Conservation (phyloP, 2,888 invertebrate genomes). For the Eristalis pertinax region DNA sequence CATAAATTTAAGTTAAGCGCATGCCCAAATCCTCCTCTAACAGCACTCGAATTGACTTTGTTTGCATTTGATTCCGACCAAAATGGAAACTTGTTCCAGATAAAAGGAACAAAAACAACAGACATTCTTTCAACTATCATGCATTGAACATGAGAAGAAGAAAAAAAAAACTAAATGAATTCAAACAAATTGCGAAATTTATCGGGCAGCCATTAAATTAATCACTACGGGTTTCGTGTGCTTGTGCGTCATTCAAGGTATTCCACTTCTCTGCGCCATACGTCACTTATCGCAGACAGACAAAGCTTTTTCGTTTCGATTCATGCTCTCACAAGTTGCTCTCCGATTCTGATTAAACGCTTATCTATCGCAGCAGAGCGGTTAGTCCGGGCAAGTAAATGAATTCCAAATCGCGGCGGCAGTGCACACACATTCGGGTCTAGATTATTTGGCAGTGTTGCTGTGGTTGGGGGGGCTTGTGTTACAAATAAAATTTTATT, state of each 20-base stretch:
- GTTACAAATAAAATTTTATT: background rate
- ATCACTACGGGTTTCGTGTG: constrained; percentile 20
- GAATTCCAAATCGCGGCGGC: background rate
- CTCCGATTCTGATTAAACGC: background rate
- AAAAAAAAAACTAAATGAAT: background rate
- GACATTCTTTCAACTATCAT: background rate
- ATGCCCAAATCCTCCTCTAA: background rate
- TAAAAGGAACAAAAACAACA: background rate
- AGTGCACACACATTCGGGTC: background rate
- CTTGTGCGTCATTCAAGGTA: constrained; percentile 32
- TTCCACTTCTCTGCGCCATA: background rate
- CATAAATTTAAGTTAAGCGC: background rate
- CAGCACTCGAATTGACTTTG: background rate
- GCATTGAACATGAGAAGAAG: background rate
- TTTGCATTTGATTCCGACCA: background rate
- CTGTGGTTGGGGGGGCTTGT: background rate
- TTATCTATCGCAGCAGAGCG: background rate
- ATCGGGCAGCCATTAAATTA: constrained; percentile 26
- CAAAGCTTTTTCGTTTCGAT: background rate
- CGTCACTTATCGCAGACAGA: constrained; percentile 28
- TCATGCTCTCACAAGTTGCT: background rate
- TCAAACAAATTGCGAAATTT: constrained; percentile 45
- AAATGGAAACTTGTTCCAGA: background rate
- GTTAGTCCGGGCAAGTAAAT: background rate
- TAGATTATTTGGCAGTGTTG: background rate